Base-by-base conservation (phyloP, 2,888 invertebrate species). In the Tetrapedia diversipes region DNA sequence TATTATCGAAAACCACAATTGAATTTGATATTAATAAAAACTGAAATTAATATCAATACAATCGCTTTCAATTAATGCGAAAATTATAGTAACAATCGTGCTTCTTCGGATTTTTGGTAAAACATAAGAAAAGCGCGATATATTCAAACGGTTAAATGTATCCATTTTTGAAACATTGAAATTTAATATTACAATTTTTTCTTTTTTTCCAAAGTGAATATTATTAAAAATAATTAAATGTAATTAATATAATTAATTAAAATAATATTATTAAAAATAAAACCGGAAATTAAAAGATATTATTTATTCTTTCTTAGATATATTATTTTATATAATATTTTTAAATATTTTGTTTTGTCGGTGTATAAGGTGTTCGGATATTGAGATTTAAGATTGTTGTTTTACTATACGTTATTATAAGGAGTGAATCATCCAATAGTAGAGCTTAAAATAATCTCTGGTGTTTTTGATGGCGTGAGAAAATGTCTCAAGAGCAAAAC, bases 351-450 rank as follows among this genome's bases (percentile, higher is more conserved):
- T 37, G 14, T 6, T 59, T 29, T 14, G 4, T 4, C 3, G 2
- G 6, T n/a, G n/a, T n/a, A n/a, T n/a, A n/a, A n/a, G n/a, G n/a
- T n/a, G n/a, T n/a, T n/a, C n/a, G 8, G 7, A 32, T 3, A 1
- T 14, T 53, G 22, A 27, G 45, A 47, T 70, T 41, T 16, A 19
- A 37, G 11, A 37, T 8, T 69, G 32, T 51, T 51, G 34, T 37
- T n/a, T 71, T 41, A 34, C 49, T 71, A n/a, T n/a, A 22, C 16
- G 34, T 51, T 49, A 39, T 34, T 70, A 41, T 34, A n/a, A 19
- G 14, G 27, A 22, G 16, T 29, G 71, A 71, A 29, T 71, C 72
- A 71, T 22, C 37, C n/a, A 4, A 8, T 47, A 37, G 11, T 16
- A 43, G 24, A 43, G 54, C 24, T 65, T 65, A 54, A 54, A 65